Evolutionary conservation across 1,140 invertebrate species (phyloP), one percentile per base, ranked within the genome.

Genomic region (Limonius californicus): DNA sequence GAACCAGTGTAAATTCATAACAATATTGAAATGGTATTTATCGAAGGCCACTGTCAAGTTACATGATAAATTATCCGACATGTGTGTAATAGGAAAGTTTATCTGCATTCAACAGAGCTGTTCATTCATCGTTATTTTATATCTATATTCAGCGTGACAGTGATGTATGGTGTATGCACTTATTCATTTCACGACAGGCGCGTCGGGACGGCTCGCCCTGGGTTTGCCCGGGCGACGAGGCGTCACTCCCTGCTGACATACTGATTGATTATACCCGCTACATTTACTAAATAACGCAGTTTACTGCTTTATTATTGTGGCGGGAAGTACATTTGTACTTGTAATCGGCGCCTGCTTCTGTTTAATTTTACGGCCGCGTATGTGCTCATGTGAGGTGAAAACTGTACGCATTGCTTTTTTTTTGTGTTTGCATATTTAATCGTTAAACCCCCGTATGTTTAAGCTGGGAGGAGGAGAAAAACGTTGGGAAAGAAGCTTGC

Each of bases 51-150:
- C 45, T 68, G 63, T 64, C 61, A 62, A 55, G 54, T 65, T 63
- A 68, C 54, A 72, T 74, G 71, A 74, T 74, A 72, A 74, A 74
- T 74, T 69, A 74, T 72, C 68, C 69, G 68, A 72, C 72, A 72
- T 71, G 68, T 70, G 72, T 72, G 71, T 74, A 72, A 74, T 74
- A 68, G 72, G 72, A 72, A 74, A 72, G 69, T 74, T 72, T 74
- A 72, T 74, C 72, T 71, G 71, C 71, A 71, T 74, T 71, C 70
- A 73, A 72, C 72, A 73, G 70, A 71, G 64, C 65, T 67, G 68
- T 72, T 70, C 70, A 70, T 70, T 73, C 69, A 70, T 72, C 71
- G 72, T 70, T 70, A 72, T 74, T 74, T 74, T 74, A 74, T 74
- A 74, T 72, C 72, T 74, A 72, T 72, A 72, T 74, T 71, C 70